Conservation (phyloP, 2,797 vertebrate genomes). For the Otolemur crassicaudatus region DNA sequence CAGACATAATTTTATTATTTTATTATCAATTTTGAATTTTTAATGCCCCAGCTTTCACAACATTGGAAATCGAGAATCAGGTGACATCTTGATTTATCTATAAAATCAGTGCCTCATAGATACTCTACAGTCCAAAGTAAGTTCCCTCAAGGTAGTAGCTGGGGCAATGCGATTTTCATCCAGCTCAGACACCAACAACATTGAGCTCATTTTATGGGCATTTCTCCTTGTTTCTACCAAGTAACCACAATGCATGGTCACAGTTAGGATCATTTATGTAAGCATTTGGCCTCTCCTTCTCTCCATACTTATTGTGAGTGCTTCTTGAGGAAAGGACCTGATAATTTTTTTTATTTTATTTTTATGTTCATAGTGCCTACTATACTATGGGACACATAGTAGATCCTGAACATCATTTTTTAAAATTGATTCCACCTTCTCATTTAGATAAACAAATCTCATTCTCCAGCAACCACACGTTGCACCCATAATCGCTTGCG, state of each 20-base stretch:
- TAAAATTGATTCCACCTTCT: not conserved
- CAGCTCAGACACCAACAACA: not conserved
- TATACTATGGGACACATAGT: not conserved
- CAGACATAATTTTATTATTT: not conserved
- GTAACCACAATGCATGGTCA: too few relatives aligned
- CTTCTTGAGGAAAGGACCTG: not conserved
- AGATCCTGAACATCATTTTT: not conserved
- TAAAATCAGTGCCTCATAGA: not conserved
- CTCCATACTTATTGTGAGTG: not conserved
- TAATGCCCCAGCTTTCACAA: not conserved
- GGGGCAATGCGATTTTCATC: not conserved
- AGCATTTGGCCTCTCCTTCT: not conserved
- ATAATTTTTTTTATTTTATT: not conserved
- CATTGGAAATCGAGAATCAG: not conserved
- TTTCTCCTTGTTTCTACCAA: not conserved
- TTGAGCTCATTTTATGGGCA: not conserved
- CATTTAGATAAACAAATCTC: constrained; percentile 80
- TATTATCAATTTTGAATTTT: not conserved
- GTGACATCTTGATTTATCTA: not conserved
- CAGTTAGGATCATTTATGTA: not conserved
- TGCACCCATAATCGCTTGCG: constrained; percentile 66
- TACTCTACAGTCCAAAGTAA: not conserved
- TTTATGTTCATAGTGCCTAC: not conserved
- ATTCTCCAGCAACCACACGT: constrained; percentile 65
- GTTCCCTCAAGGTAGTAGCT: not conserved